phyloP scores from a whole-genome alignment of 2,113 vertebrate species.

The Limanda limanda region DNA sequence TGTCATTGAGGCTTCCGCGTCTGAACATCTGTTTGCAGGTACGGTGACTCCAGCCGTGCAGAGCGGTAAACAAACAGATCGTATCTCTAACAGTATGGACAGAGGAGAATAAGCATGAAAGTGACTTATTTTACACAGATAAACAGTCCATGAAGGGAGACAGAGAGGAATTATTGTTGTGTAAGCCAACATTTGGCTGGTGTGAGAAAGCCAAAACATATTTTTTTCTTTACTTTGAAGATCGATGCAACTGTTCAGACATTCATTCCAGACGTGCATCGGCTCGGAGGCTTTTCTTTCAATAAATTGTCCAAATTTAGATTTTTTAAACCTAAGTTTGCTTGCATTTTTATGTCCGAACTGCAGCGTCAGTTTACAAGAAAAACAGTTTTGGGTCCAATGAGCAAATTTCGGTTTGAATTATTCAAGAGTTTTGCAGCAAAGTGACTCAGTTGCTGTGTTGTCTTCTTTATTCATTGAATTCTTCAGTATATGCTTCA shows the following conservation, averaged over 20 bases:
- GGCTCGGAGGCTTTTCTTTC: not conserved
- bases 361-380: too few relatives aligned
- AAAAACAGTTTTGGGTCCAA: too few relatives aligned
- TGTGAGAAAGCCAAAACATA: not conserved
- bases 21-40: not conserved
- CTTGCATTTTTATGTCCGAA: not conserved
- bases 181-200: not conserved
- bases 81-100: not conserved
- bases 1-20: not conserved
- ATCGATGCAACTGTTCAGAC: not conserved
- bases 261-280: not conserved
- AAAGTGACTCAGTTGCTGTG: too few relatives aligned
- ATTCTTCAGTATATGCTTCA: too few relatives aligned
- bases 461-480: too few relatives aligned
- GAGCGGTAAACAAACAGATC: conserved; percentile 8
- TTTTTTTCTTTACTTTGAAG: conserved; percentile 9
- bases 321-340: not conserved
- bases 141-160: not conserved
- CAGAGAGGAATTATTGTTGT: conserved; percentile 1
- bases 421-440: too few relatives aligned
- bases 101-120: not conserved
- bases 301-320: not conserved
- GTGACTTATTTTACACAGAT: not conserved
- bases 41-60: too few relatives aligned
- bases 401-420: too few relatives aligned